A percentile compares a stretch with the other conserved stretches of the same genome.
phyloP scores from a whole-genome alignment of 92 coral and sea anemone genomes.

The Siderastrea siderea region DNA sequence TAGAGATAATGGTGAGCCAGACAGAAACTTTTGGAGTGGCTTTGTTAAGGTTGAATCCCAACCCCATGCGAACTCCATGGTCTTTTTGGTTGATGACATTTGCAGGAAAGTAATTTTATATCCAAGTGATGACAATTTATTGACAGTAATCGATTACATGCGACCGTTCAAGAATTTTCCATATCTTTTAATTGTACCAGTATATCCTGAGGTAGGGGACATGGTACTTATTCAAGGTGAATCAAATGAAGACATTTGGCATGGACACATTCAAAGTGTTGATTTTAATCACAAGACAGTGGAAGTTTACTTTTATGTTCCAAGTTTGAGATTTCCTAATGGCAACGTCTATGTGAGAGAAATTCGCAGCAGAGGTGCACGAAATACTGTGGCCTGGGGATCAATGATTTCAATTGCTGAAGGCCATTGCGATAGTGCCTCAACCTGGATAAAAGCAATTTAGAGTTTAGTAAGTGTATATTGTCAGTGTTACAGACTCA shows the following conservation, averaged over 20 bases:
- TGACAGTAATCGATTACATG: constrained; percentile 70
- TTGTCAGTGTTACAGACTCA: not conserved
- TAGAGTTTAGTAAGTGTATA: constrained; percentile 2
- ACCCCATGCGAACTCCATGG: constrained; percentile 33
- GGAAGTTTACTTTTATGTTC: constrained; percentile 66
- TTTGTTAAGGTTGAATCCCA: constrained; percentile 63
- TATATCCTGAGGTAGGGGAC: constrained; percentile 65
- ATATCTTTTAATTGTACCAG: constrained; percentile 62
- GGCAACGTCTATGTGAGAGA: constrained; percentile 48
- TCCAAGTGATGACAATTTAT: constrained; percentile 42
- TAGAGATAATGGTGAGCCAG: constrained; percentile 46
- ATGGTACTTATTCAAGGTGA: constrained; percentile 79
- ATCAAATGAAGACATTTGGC: constrained; percentile 61
- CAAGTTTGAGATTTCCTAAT: constrained; percentile 20
- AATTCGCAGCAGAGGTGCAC: constrained; percentile 54
- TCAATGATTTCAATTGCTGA: constrained; percentile 55
- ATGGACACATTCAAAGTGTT: constrained; percentile 73
- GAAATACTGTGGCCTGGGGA: constrained; percentile 60
- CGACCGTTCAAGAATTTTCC: constrained; percentile 22
- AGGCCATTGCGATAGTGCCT: constrained; percentile 49
- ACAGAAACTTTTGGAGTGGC: constrained; percentile 73
- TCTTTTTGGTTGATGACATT: constrained; percentile 52
- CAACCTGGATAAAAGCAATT: constrained; percentile 40
- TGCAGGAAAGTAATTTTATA: constrained; percentile 66
- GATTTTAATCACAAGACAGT: constrained; percentile 55